Conservation (phyloP, 1,140 invertebrate genomes). For the Pararge aegeria region DNA sequence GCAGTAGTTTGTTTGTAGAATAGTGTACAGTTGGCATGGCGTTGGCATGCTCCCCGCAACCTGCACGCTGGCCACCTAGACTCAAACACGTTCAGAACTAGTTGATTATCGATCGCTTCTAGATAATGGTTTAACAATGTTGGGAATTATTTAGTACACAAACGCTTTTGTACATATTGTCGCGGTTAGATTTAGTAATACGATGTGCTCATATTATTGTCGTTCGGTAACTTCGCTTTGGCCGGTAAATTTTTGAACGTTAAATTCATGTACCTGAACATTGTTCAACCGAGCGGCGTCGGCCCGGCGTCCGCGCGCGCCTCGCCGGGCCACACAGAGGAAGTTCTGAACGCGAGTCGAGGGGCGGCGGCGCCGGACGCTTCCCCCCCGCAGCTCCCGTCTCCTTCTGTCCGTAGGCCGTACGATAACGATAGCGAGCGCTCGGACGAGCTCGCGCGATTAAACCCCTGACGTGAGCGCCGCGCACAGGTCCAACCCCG, state of each 20-base stretch:
- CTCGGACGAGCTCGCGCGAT: slow-evolving; percentile 75
- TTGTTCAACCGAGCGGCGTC: slow-evolving; percentile 15
- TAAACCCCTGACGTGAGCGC: slow-evolving; percentile 76
- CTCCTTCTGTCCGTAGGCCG: slow-evolving; percentile 78
- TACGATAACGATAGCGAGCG: slow-evolving; percentile 75
- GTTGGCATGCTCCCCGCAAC: slow-evolving; percentile 71
- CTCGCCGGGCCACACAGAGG: slow-evolving; percentile 2
- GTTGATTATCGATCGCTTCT: slow-evolving; percentile 22
- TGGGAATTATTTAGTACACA: slow-evolving; percentile 2
- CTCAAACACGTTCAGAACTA: slow-evolving; percentile 52
- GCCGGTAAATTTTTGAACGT: neutral
- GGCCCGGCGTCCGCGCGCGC: no score
- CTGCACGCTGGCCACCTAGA: slow-evolving; percentile 41
- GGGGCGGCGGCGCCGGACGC: slow-evolving; percentile 60
- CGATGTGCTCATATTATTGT: neutral
- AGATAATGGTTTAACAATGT: slow-evolving; percentile 34
- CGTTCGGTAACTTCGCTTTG: neutral
- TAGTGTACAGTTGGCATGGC: slow-evolving; percentile 64
- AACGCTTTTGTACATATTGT: neutral
- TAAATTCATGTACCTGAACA: slow-evolving; percentile 6
- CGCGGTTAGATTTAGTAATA: neutral
- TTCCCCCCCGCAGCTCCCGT: slow-evolving; percentile 74
- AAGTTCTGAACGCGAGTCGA: slow-evolving; percentile 55
- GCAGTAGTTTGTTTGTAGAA: slow-evolving; percentile 52
- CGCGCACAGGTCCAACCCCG: slow-evolving; percentile 90